phyloP scores from a whole-genome alignment of 2,888 invertebrate genomes.

The Diaperis boleti region DNA sequence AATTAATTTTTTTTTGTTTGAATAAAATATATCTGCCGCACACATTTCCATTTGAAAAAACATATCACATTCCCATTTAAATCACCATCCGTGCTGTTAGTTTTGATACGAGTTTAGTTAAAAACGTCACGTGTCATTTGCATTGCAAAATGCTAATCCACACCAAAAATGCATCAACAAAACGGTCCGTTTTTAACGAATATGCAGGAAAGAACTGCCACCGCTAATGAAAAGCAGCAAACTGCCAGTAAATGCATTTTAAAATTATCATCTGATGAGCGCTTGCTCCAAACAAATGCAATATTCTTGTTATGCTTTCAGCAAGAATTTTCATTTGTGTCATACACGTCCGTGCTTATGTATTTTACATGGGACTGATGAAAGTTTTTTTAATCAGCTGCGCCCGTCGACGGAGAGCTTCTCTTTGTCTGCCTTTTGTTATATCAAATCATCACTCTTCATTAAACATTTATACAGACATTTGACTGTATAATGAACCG shows the following conservation, averaged over 20 bases:
- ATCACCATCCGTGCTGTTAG: no score
- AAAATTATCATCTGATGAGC: slow-evolving; percentile 28
- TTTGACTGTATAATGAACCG: slow-evolving; percentile 66
- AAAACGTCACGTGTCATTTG: slow-evolving; percentile 12
- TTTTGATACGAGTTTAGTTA: background rate
- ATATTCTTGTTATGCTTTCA: slow-evolving; percentile 35
- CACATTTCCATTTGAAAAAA: no score
- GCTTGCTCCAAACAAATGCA: slow-evolving; percentile 37
- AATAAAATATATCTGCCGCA: no score
- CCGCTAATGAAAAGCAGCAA: slow-evolving; percentile 49
- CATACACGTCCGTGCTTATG: slow-evolving; percentile 12
- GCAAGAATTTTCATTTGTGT: slow-evolving; percentile 29
- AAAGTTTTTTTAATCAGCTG: slow-evolving; percentile 7
- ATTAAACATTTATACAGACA: slow-evolving; percentile 66
- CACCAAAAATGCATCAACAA: slow-evolving; percentile 43
- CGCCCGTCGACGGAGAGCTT: slow-evolving; percentile 4
- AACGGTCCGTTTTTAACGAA: slow-evolving; percentile 32
- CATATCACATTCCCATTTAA: no score
- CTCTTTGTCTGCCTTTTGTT: slow-evolving; percentile 22
- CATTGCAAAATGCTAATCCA: slow-evolving; percentile 27
- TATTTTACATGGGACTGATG: slow-evolving; percentile 13
- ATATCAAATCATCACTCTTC: slow-evolving; percentile 66
- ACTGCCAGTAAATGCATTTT: slow-evolving; percentile 48
- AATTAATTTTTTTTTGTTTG: no score
- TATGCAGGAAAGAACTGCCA: slow-evolving; percentile 38